phyloP scores from a whole-genome alignment of 2,888 invertebrate species.

The Melinopterus prodromus region DNA sequence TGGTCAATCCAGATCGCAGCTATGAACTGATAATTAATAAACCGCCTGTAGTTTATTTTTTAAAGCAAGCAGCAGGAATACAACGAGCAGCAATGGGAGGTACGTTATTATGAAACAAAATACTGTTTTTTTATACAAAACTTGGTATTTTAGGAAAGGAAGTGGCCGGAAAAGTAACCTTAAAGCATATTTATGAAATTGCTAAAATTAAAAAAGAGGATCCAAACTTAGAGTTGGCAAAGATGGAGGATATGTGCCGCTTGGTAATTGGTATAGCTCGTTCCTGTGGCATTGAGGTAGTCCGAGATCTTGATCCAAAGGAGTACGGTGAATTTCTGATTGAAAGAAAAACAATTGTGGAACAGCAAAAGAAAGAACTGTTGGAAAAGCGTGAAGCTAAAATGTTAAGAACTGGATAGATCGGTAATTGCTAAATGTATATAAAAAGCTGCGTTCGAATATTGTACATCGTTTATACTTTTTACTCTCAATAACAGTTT shows the following conservation, averaged over 20 bases:
- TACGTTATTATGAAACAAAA: constrained; percentile 46
- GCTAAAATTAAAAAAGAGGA: constrained; percentile 95
- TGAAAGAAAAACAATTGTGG: constrained; percentile 74
- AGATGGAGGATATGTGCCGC: constrained; percentile 78
- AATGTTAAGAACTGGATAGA: constrained; percentile 81
- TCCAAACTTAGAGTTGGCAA: constrained; percentile 71
- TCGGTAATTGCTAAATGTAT: constrained; percentile 16
- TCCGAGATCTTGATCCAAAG: constrained; percentile 75
- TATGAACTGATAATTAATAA: constrained; percentile 84
- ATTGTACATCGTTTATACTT: too few relatives aligned
- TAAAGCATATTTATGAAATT: constrained; percentile 98
- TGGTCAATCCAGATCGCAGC: constrained; percentile 84
- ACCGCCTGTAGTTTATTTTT: constrained; percentile 87
- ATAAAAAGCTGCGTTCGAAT: too few relatives aligned
- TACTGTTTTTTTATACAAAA: constrained; percentile 1
- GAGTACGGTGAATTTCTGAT: constrained; percentile 86
- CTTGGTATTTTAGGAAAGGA: constrained; percentile 69
- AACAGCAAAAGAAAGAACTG: constrained; percentile 77
- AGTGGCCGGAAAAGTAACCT: constrained; percentile 85
- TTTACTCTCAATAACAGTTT: too few relatives aligned
- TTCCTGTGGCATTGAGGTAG: constrained; percentile 87
- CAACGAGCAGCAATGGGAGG: constrained; percentile 79
- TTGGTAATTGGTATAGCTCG: constrained; percentile 81
- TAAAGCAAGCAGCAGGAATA: constrained; percentile 96
- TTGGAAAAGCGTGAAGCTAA: constrained; percentile 90